These are phyloP conservation scores for Brachionus asplanchnoidis DNA, from an alignment of 1,140 invertebrate genomes.

Conservation along the genomic window DNA sequence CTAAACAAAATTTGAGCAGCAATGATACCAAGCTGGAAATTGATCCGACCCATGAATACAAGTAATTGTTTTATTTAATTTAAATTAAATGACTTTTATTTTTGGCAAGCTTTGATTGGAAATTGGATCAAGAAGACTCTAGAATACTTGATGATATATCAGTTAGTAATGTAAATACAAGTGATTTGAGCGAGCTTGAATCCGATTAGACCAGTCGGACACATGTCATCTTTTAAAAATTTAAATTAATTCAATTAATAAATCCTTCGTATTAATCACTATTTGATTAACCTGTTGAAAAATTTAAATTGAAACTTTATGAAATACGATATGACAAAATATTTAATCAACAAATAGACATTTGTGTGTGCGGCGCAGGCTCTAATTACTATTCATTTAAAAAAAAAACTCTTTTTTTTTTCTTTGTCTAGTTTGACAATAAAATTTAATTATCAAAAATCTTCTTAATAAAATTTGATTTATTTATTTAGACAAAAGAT, in stretches of 20 bases:
- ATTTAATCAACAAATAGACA: slow-evolving; percentile 35
- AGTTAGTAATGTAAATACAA: slow-evolving; percentile 41
- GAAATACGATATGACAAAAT: slow-evolving; percentile 30
- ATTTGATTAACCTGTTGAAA: slow-evolving; percentile 39
- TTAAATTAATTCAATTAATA: slow-evolving; percentile 33
- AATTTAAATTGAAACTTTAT: slow-evolving; percentile 22
- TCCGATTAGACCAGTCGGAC: background rate
- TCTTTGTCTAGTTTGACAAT: slow-evolving; percentile 28
- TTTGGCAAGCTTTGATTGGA: slow-evolving; percentile 37
- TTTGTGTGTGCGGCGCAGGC: background rate
- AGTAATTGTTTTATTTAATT: background rate
- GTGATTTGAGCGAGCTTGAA: slow-evolving; percentile 30
- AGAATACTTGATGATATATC: slow-evolving; percentile 35
- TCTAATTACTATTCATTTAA: background rate
- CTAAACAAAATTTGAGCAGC: background rate
- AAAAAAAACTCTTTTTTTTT: background rate
- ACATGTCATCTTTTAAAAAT: slow-evolving; percentile 21
- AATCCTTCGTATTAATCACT: slow-evolving; percentile 15
- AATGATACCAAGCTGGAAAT: slow-evolving; percentile 1
- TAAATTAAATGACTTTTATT: background rate
- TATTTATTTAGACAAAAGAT: slow-evolving; percentile 28
- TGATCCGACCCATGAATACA: slow-evolving; percentile 27
- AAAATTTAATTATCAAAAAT: slow-evolving; percentile 36
- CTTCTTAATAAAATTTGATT: slow-evolving; percentile 20
- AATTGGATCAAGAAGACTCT: slow-evolving; percentile 26